These are phyloP conservation scores for Limenitis camilla DNA, from an alignment of 2,888 invertebrate genomes.

Conservation along the genomic window DNA sequence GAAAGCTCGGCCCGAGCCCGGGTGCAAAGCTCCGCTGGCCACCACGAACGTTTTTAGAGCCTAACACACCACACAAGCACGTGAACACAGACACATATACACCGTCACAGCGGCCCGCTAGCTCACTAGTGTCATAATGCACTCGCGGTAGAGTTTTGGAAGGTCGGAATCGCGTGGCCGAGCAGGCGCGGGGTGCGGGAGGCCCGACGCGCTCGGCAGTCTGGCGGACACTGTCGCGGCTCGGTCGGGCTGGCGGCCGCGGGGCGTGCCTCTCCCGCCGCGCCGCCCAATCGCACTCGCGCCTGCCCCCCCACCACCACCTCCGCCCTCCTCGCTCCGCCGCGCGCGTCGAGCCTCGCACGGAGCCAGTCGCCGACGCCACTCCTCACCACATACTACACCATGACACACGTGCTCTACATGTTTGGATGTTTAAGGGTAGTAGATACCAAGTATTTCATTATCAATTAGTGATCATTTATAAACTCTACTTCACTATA, in stretches of 20 bases:
- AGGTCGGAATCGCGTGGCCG: slow-evolving; percentile 65
- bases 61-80: slow-evolving; percentile 71
- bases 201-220: slow-evolving; percentile 75
- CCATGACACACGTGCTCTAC: neutral
- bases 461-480: neutral
- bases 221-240: slow-evolving; percentile 71
- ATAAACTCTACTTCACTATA: too few species aligned
- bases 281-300: slow-evolving; percentile 46
- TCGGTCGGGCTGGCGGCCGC: slow-evolving; percentile 40
- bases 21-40: slow-evolving; percentile 74
- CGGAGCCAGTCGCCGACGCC: slow-evolving; percentile 39
- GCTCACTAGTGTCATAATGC: slow-evolving; percentile 74
- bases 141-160: slow-evolving; percentile 61
- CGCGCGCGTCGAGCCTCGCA: slow-evolving; percentile 39
- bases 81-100: slow-evolving; percentile 70
- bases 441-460: neutral
- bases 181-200: slow-evolving; percentile 73
- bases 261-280: slow-evolving; percentile 38
- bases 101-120: slow-evolving; percentile 74
- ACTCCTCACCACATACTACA: slow-evolving; percentile 21
- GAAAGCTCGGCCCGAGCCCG: slow-evolving; percentile 84
- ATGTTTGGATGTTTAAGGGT: neutral
- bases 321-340: slow-evolving; percentile 39
- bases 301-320: slow-evolving; percentile 22
- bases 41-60: slow-evolving; percentile 69